Base-by-base conservation (phyloP, 2,113 vertebrate genomes). In the Amazona vittata region DNA sequence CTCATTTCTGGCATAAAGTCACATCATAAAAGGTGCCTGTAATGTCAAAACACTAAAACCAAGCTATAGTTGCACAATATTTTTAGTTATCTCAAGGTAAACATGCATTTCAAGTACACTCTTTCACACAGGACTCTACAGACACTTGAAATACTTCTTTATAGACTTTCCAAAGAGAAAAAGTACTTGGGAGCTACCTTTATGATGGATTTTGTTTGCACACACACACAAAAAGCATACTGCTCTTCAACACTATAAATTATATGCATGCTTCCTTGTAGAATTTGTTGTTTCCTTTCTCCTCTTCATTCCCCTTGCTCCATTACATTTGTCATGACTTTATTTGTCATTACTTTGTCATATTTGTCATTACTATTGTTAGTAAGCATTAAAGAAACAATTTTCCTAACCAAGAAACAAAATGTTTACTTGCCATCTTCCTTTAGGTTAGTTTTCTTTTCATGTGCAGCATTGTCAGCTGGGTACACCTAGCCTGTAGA, bases 401-500 rank as follows among this genome's bases (percentile, higher is more conserved):
- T 22, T 70, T 52, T 75, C 26, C 65, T 55, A 82, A 63, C 3
- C 6, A 71, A 47, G 31, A 87, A 75, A 68, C 2, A 10, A 41
- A 44, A 60, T 26, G 15, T 73, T 73, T 59, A 24, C 13, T 86
- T 68, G 11, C 29, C 35, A 47, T 5, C 7, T 78, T 49, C 57
- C 43, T 64, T 52, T 24, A 55, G 7, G 35, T 63, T 35, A 83
- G 9, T 43, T 87, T 19, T 19, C 4, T 77, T 77, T 70, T 57
- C 35, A 59, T 29, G 12, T 17, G 28, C 1, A 2, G 14, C 2
- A 2, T 5, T 73, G 35, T 39, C 76, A 80, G 25, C 14, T 71
- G 35, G 53, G 19, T 78, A 33, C 21, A 43, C 10, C 35, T 28
- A 12, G 19, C 28, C 76, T 0, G 0, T 2, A 50, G 43, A 73